Base-by-base conservation (phyloP, 2,113 vertebrate species). In the Piprites chloris region DNA sequence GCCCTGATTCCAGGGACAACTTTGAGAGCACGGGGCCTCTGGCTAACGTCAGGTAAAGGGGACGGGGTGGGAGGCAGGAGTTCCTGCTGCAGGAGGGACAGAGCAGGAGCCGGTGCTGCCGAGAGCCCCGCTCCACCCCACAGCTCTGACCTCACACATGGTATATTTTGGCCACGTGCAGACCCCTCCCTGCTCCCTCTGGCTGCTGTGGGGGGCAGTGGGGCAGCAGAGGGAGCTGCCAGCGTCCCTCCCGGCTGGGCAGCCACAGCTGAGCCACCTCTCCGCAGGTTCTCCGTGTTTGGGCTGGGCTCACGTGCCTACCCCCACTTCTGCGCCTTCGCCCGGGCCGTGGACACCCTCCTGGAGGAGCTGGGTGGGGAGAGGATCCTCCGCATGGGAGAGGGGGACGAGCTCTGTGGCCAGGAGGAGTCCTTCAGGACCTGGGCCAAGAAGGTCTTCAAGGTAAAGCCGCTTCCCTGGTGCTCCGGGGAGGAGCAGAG, bases 381-480 rank as follows among this genome's bases (percentile, higher is more conserved):
- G 90, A 98, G 99, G 81, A 99, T 99, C 98, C 98, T 99, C 86
- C 99, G 98, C 96, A 99, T 99, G 99, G 98, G 99, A 65, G 99
- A 99, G 46, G 99, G 99, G 26, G 99, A 99, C 8, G 99, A 99
- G 98, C 98, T 99, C 90, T 99, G 99, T 9, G 99, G 99, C 82
- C 99, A 99, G 93, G 99, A 99, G 97, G 99, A 99, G 93, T 99
- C 99, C 55, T 99, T 99, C 98, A 98, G 99, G 97, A 99, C 99
- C 69, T 99, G 99, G 99, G 99, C 99, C 96, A 99, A 99, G 96
- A 99, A 99, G 95, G 99, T 99, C 95, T 99, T 99, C 96, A 99
- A 99, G 99, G 99, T 99, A 97, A 97, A 71, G 37, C 55, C 2
- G 0, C 33, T 52, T 39, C 42, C 53, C 24, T 18, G 42, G 19